phyloP scores from a whole-genome alignment of 2,888 invertebrate species.

The Watsonalla binaria region DNA sequence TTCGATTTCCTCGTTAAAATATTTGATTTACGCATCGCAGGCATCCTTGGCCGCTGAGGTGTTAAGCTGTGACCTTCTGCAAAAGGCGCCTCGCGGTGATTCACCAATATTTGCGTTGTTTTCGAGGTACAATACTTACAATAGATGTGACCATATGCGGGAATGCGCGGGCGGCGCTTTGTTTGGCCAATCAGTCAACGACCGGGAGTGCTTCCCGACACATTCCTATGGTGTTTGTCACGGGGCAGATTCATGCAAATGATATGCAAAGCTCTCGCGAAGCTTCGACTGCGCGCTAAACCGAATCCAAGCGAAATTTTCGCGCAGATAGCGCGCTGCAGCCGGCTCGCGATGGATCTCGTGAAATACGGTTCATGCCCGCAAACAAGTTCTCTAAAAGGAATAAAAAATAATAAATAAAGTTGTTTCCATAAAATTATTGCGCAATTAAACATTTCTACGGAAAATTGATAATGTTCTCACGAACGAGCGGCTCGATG shows the following conservation, averaged over 20 bases:
- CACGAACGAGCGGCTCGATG: slow-evolving; percentile 26
- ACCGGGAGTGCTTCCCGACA: slow-evolving; percentile 46
- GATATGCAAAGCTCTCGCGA: slow-evolving; percentile 55
- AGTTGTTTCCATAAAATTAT: slow-evolving; percentile 33
- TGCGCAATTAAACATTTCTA: slow-evolving; percentile 39
- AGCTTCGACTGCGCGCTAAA: slow-evolving; percentile 33
- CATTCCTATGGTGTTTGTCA: slow-evolving; percentile 55
- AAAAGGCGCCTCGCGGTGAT: slow-evolving; percentile 52
- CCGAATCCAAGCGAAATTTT: slow-evolving; percentile 18
- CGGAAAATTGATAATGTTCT: slow-evolving; percentile 47
- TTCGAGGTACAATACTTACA: slow-evolving; percentile 38
- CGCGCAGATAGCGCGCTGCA: neutral
- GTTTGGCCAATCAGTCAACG: slow-evolving; percentile 60
- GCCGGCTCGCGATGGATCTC: slow-evolving; percentile 5
- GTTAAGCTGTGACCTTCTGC: slow-evolving; percentile 60
- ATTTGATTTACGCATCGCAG: slow-evolving; percentile 58
- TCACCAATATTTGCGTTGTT: slow-evolving; percentile 51
- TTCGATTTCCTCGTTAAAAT: slow-evolving; percentile 49
- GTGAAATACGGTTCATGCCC: slow-evolving; percentile 5
- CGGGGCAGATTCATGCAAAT: slow-evolving; percentile 56
- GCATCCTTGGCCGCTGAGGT: slow-evolving; percentile 45
- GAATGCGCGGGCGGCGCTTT: slow-evolving; percentile 32
- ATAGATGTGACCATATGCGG: slow-evolving; percentile 41
- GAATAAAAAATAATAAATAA: slow-evolving; percentile 9
- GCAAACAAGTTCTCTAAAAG: slow-evolving; percentile 23